These are phyloP conservation scores for Hemithea aestivaria DNA, from an alignment of 2,888 invertebrate genomes.

Conservation along the genomic window DNA sequence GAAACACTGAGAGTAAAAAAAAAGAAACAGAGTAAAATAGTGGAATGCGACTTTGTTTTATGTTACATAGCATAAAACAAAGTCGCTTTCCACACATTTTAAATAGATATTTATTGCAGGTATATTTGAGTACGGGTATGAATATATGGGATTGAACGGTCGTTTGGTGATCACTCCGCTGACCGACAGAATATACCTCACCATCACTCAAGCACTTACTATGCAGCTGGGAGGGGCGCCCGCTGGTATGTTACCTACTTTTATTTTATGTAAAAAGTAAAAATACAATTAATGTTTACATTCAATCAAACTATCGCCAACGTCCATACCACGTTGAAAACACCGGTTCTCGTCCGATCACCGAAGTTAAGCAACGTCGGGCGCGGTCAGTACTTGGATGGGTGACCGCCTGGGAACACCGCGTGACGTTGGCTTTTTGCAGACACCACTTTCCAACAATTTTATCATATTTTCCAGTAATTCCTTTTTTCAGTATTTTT, in stretches of 20 bases:
- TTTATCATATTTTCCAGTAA: slow-evolving; percentile 1
- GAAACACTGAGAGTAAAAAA: too few relatives aligned
- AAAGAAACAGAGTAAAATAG: too few relatives aligned
- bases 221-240: slow-evolving; percentile 96
- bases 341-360: slow-evolving; percentile 68
- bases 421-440: slow-evolving; percentile 50
- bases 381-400: slow-evolving; percentile 59
- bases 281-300: too few relatives aligned
- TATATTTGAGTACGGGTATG: slow-evolving; percentile 94
- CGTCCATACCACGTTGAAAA: slow-evolving; percentile 30
- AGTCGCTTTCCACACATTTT: too few relatives aligned
- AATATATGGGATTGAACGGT: slow-evolving; percentile 96
- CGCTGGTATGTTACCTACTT: slow-evolving; percentile 81
- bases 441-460: neutral
- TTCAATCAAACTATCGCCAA: slow-evolving; percentile 10
- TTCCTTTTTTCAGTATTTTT: too few relatives aligned
- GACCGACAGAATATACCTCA: slow-evolving; percentile 95
- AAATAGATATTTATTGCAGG: too few relatives aligned
- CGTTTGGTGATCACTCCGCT: slow-evolving; percentile 94
- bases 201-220: slow-evolving; percentile 94
- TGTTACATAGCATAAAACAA: too few relatives aligned
- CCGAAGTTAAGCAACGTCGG: slow-evolving; percentile 70
- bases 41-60: too few relatives aligned
- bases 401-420: slow-evolving; percentile 62
- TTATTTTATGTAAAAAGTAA: too few relatives aligned